A percentile compares a stretch with the other conserved stretches of the same genome.
Evolutionary conservation across 1,140 invertebrate genomes (phyloP).

Genomic region (Lycorma delicatula): DNA sequence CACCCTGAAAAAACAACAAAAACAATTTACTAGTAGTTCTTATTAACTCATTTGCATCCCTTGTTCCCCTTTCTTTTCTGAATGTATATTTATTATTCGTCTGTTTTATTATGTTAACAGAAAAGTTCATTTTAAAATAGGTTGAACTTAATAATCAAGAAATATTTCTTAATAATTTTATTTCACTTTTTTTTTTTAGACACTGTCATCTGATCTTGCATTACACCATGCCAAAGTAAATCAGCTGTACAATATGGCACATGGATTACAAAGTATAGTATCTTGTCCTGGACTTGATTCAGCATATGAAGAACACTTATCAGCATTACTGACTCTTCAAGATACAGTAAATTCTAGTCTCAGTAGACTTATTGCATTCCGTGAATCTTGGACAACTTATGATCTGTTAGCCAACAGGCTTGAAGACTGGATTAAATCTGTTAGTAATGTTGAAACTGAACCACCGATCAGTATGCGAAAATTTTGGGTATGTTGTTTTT

Average conservation of each 20-base stretch:
- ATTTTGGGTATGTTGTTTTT: conserved; percentile 55
- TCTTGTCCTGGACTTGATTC: conserved; percentile 61
- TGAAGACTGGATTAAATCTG: conserved; percentile 61
- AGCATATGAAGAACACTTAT: conserved; percentile 55
- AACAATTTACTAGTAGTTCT: no score
- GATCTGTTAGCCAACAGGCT: conserved; percentile 60
- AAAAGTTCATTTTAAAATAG: not conserved
- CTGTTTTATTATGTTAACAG: no score
- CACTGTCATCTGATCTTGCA: conserved; percentile 62
- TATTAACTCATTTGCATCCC: no score
- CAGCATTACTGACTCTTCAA: conserved; percentile 57
- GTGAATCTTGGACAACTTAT: conserved; percentile 64
- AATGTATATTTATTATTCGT: no score
- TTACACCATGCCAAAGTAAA: conserved; percentile 66
- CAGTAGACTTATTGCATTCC: conserved; percentile 57
- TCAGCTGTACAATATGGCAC: conserved; percentile 59
- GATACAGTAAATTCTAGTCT: conserved; percentile 63
- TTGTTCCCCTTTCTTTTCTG: no score
- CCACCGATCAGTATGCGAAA: conserved; percentile 61
- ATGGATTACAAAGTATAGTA: conserved; percentile 61
- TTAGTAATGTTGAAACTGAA: conserved; percentile 52
- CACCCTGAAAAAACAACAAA: no score
- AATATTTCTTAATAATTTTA: conserved; percentile 12
- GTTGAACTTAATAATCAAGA: not conserved
- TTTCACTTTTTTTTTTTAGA: conserved; percentile 39